Conservation (phyloP, 1,140 invertebrate species). For the Hesperophylax magnus region DNA sequence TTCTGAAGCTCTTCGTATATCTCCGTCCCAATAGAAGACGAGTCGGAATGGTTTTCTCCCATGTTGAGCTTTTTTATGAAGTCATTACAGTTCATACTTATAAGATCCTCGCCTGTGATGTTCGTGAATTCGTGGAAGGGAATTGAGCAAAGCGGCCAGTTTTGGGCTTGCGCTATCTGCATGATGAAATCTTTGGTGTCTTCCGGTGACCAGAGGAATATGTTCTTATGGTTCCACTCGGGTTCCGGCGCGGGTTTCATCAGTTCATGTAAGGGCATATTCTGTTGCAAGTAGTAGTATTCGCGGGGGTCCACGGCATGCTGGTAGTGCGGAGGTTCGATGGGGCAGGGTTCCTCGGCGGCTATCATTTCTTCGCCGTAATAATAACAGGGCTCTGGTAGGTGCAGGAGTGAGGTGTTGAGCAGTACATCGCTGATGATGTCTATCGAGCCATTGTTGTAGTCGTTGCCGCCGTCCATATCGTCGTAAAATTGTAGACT, state of each 20-base stretch:
- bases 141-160: conserved; percentile 7
- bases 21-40: neutral
- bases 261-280: neutral
- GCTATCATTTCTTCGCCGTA: neutral
- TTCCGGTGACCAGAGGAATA: conserved; percentile 27
- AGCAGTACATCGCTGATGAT: neutral
- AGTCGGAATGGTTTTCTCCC: neutral
- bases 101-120: conserved; percentile 30
- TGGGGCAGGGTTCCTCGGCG: neutral
- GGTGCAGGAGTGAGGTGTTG: neutral
- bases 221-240: conserved; percentile 38
- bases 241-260: neutral
- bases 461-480: neutral
- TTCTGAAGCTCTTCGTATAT: conserved; percentile 34
- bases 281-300: neutral
- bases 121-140: conserved; percentile 25
- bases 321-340: neutral
- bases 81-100: conserved; percentile 22
- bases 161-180: conserved; percentile 20
- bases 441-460: neutral
- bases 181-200: conserved; percentile 46
- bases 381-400: neutral
- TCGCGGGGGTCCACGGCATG: neutral
- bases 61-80: conserved; percentile 39
- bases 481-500: neutral